A percentile compares a stretch with the other conserved stretches of the same genome.
These are phyloP conservation scores for Gallinago paraguaiae DNA, from an alignment of 2,113 vertebrate species.

Conservation along the genomic window DNA sequence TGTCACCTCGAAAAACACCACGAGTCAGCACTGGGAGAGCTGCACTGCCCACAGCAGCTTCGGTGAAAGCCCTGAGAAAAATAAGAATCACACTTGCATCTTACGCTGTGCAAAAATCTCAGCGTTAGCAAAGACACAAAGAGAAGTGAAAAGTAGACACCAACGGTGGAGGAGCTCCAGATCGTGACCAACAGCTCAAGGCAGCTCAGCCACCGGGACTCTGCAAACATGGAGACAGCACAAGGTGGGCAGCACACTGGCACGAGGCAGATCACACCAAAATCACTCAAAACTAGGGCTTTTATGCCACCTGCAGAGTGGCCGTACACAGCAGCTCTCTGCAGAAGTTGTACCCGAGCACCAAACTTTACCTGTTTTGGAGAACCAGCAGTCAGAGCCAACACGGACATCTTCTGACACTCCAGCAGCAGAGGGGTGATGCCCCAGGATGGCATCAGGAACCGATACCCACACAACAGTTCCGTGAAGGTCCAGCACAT, in stretches of 20 bases:
- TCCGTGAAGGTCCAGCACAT: fast-evolving
- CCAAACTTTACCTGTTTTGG: neutral
- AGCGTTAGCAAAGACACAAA: neutral
- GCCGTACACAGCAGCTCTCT: neutral
- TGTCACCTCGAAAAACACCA: fast-evolving
- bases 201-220: neutral
- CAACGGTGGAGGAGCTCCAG: neutral
- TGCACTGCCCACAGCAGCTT: neutral
- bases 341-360: neutral
- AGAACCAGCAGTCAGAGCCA: neutral
- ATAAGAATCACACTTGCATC: neutral
- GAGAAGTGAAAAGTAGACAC: neutral
- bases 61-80: neutral
- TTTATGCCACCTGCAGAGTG: neutral
- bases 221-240: fast-evolving
- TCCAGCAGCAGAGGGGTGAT: neutral
- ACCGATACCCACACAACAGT: fast-evolving
- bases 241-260: fast-evolving
- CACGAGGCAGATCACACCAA: neutral
- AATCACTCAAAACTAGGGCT: neutral
- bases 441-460: fast-evolving
- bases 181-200: neutral
- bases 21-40: neutral
- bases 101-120: neutral
- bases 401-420: neutral